phyloP scores from a whole-genome alignment of 2,888 invertebrate species.

The Agrotis segetum region DNA sequence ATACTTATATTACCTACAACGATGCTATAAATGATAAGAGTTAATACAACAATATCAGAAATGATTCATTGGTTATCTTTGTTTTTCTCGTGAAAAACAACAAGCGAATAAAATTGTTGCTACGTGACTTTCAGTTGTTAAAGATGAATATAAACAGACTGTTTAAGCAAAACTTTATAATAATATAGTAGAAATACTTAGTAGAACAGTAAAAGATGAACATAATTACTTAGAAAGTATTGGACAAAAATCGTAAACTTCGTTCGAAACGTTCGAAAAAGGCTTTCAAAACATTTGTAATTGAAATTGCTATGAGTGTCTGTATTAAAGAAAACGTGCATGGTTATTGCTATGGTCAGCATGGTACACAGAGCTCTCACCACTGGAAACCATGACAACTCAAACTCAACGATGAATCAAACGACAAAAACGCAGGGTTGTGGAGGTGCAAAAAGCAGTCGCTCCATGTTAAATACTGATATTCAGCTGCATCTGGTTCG shows the following conservation, averaged over 20 bases:
- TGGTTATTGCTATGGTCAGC: not conserved
- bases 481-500: no score
- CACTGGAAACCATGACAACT: not conserved
- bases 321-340: slow-evolving; percentile 1
- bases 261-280: slow-evolving; percentile 16
- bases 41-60: slow-evolving; percentile 4
- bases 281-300: slow-evolving; percentile 32
- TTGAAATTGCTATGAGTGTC: slow-evolving; percentile 3
- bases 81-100: not conserved
- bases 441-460: no score
- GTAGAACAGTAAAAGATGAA: slow-evolving; percentile 4
- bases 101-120: slow-evolving; percentile 1
- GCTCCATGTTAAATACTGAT: no score
- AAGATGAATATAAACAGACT: slow-evolving; percentile 9
- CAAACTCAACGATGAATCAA: not conserved
- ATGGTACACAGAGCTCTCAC: not conserved
- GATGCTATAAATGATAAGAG: slow-evolving; percentile 1
- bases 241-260: slow-evolving; percentile 32
- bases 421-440: not conserved
- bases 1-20: not conserved
- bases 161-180: not conserved
- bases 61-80: not conserved
- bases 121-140: slow-evolving; percentile 11
- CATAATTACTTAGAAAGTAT: slow-evolving; percentile 28
- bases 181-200: no score